Evolutionary conservation across 2,113 vertebrate genomes (phyloP).

Genomic region (Meleagris gallopavo): DNA sequence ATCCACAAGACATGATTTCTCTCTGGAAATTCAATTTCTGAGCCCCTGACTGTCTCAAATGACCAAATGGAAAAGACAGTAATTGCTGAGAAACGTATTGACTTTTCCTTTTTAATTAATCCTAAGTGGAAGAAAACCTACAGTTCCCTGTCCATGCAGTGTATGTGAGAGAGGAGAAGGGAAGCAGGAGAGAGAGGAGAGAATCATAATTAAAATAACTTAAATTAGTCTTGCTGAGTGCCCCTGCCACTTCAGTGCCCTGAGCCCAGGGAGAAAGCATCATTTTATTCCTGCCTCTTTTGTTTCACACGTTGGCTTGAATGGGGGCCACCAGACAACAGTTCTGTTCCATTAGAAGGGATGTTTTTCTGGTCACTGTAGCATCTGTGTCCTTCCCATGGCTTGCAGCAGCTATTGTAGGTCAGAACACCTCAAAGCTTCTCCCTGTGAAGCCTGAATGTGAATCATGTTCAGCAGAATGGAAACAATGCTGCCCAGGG

Average conservation of each 20-base stretch:
- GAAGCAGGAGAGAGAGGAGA: neutral
- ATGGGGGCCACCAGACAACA: neutral
- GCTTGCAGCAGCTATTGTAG: neutral
- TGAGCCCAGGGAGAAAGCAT: neutral
- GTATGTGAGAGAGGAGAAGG: constrained; percentile 1
- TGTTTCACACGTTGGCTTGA: neutral
- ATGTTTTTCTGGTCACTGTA: neutral
- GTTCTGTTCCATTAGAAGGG: neutral
- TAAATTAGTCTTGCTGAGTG: constrained; percentile 54
- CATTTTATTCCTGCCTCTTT: neutral
- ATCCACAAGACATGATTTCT: constrained; percentile 35
- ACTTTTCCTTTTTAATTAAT: constrained; percentile 73
- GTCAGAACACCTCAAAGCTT: neutral
- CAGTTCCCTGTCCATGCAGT: constrained; percentile 22
- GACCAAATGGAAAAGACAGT: constrained; percentile 51
- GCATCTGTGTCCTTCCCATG: neutral
- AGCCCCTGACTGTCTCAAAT: constrained; percentile 32
- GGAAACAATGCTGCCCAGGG: neutral
- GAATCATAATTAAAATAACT: constrained; percentile 72
- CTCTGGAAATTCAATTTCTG: constrained; percentile 57
- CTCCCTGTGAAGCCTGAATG: neutral
- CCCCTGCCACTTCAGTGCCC: constrained; percentile 44
- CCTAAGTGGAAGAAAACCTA: constrained; percentile 68
- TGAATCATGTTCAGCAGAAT: neutral
- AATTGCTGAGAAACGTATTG: constrained; percentile 60